Conservation (phyloP, 2,113 vertebrate species). For the Mormyrus lacerda region DNA sequence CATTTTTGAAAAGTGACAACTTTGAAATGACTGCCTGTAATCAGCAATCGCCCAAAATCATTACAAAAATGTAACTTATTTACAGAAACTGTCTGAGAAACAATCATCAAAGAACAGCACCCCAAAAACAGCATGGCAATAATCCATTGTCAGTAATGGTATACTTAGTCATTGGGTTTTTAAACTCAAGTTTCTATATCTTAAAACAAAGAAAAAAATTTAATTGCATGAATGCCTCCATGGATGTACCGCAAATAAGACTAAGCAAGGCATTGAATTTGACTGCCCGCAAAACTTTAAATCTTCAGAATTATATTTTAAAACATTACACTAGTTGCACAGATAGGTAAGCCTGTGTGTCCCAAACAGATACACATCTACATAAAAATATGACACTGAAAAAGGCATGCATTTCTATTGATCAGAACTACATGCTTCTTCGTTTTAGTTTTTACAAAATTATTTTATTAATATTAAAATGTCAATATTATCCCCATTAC, state of each 20-base stretch:
- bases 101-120: not conserved
- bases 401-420: not conserved
- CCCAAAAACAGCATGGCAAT: not conserved
- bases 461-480: not conserved
- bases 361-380: not conserved
- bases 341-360: not conserved
- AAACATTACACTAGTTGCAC: not conserved
- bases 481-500: slow-evolving; percentile 15
- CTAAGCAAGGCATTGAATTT: not conserved
- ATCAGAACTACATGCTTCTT: not conserved
- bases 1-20: not conserved
- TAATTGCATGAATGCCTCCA: not conserved
- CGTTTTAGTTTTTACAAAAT: not conserved
- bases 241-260: not conserved
- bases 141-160: not conserved
- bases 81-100: not conserved
- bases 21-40: not conserved
- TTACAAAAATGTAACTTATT: not conserved
- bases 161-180: not conserved
- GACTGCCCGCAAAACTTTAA: not conserved
- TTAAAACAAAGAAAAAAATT: not conserved
- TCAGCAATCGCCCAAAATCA: not conserved
- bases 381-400: not conserved
- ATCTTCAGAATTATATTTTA: not conserved
- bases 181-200: not conserved